phyloP scores from a whole-genome alignment of 2,888 invertebrate species.

The Automeris io region DNA sequence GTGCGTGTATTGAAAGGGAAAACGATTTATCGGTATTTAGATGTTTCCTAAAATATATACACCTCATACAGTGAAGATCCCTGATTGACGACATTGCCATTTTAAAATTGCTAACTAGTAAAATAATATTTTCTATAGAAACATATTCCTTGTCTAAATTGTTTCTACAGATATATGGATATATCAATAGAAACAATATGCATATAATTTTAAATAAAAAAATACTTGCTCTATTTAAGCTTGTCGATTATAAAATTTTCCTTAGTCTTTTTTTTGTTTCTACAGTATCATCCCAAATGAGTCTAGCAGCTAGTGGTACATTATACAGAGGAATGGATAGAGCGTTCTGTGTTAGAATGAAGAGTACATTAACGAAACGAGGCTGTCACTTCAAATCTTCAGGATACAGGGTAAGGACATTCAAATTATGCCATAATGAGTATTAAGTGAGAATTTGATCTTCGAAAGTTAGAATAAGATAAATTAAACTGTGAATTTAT shows the following conservation, averaged over 20 bases:
- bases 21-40: conserved; percentile 1
- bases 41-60: background rate
- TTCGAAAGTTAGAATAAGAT: too few relatives aligned
- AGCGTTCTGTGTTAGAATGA: conserved; percentile 97
- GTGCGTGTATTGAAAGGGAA: background rate
- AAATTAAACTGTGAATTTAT: too few relatives aligned
- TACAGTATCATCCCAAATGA: conserved; percentile 91
- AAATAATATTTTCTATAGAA: too few relatives aligned
- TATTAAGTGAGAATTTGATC: conserved; percentile 11
- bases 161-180: too few relatives aligned
- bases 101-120: too few relatives aligned
- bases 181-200: too few relatives aligned
- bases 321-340: conserved; percentile 91
- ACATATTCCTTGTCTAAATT: too few relatives aligned
- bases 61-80: too few relatives aligned
- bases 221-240: too few relatives aligned
- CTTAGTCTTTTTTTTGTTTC: conserved; percentile 24
- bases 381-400: conserved; percentile 98
- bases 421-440: conserved; percentile 2
- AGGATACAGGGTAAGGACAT: conserved; percentile 90
- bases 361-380: conserved; percentile 96
- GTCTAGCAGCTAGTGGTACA: conserved; percentile 81
- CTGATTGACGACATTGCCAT: too few relatives aligned
- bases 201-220: too few relatives aligned
- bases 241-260: too few relatives aligned